These are phyloP conservation scores for Acrocephalus kingi DNA, from an alignment of 2,113 vertebrate genomes.

Conservation along the genomic window DNA sequence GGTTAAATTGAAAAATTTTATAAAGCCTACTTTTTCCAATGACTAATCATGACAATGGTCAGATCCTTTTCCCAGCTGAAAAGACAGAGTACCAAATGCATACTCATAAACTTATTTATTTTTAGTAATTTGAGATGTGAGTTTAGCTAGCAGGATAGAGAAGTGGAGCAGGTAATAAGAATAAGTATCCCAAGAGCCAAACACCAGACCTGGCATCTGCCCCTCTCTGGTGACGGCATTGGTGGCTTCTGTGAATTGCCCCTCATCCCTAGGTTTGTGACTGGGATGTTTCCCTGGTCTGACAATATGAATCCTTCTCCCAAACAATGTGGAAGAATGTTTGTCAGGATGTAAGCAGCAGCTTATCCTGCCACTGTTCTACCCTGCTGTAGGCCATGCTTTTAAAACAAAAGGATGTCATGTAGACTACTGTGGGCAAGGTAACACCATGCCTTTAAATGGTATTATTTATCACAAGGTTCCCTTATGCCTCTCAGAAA, in stretches of 20 bases:
- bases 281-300: neutral
- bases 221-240: neutral
- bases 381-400: neutral
- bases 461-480: neutral
- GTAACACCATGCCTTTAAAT: neutral
- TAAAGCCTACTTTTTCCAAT: neutral
- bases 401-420: neutral
- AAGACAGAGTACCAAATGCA: neutral
- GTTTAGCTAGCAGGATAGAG: neutral
- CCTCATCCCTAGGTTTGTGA: neutral
- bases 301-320: neutral
- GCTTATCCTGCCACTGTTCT: neutral
- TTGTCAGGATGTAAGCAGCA: neutral
- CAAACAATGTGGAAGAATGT: neutral
- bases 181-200: neutral
- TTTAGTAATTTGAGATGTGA: neutral
- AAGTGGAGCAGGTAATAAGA: neutral
- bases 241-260: neutral
- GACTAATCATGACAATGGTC: neutral
- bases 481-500: neutral
- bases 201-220: neutral
- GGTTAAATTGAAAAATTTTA: neutral
- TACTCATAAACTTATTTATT: neutral
- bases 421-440: neutral
- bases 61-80: neutral